Conservation (phyloP, 23 tunicate species). For the Ascidia mentula region DNA sequence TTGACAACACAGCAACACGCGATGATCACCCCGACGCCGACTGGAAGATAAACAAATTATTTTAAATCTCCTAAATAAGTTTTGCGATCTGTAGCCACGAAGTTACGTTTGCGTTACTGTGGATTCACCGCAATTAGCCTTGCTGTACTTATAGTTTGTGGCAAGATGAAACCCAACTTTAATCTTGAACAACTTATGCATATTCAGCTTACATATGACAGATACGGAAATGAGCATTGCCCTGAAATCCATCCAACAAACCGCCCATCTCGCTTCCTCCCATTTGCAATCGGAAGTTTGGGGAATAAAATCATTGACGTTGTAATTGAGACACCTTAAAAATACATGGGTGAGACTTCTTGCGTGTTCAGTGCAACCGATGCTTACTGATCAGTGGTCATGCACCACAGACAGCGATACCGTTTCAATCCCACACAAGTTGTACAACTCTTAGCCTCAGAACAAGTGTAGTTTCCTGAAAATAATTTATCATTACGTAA, state of each 20-base stretch:
- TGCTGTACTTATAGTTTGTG: no score
- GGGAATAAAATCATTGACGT: conserved; percentile 12
- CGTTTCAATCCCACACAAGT: neutral
- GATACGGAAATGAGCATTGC: conserved; percentile 34
- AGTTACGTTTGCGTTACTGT: no score
- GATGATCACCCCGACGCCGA: conserved; percentile 10
- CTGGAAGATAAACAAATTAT: neutral
- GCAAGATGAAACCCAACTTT: no score
- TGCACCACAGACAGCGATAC: neutral
- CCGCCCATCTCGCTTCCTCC: conserved; percentile 43
- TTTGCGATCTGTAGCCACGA: no score
- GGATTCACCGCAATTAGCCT: no score
- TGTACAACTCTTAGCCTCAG: neutral
- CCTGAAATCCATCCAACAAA: conserved; percentile 47
- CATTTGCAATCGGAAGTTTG: conserved; percentile 31
- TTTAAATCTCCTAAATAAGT: no score
- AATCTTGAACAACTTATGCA: no score
- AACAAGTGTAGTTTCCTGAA: neutral
- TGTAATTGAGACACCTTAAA: conserved; percentile 21
- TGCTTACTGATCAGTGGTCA: no score
- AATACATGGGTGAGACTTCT: no score
- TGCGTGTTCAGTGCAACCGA: no score
- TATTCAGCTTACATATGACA: conserved; percentile 37
- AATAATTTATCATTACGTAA: neutral
- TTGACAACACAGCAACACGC: conserved; percentile 38